Evolutionary conservation across 2,797 vertebrate species (phyloP), one percentile per base, ranked within the genome.

Genomic region (Gouania willdenowi): DNA sequence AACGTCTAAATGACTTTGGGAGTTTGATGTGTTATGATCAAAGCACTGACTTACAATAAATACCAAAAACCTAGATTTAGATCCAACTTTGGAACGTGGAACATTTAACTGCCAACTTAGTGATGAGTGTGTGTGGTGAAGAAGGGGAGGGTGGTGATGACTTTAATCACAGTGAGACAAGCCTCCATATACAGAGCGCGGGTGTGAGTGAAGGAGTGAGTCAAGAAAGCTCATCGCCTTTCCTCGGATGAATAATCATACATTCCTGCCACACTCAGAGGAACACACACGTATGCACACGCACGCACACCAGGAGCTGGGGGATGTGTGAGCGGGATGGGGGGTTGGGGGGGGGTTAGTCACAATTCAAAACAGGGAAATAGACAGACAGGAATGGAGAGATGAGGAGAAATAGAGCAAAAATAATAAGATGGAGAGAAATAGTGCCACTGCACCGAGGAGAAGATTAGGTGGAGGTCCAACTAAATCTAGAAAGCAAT

Each of bases 131-230:
- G 24, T 22, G 25, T 25, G 26, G n/a, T 10, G 36, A 41, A 33
- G 58, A 37, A 41, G 8, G 12, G 38, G 24, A 31, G 16, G 25
- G 29, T 43, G 45, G 47, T 67, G 62, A 69, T 80, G 76, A 75
- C 74, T 79, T 59, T 69, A 75, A 79, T 78, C 68, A 58, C 53
- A 69, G 58, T 44, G 56, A 69, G 48, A 41, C 29, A 67, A 75
- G 63, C 58, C 70, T 55, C 64, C 24, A 18, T 64, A 47, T 55
- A 79, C 57, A 43, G 47, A 62, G 61, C 47, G 57, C 65, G 53
- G 31, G 49, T 48, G 25, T 9, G 9, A 26, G 26, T 8, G 14
- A 14, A 3, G 13, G 14, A 14, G 26, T 7, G 18, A 55, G 44
- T 49, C 43, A 22, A 38, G 50, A 61, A 54, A 40, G 6, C 54